Base-by-base conservation (phyloP, 2,113 vertebrate genomes). In the Dipodomys spectabilis region DNA sequence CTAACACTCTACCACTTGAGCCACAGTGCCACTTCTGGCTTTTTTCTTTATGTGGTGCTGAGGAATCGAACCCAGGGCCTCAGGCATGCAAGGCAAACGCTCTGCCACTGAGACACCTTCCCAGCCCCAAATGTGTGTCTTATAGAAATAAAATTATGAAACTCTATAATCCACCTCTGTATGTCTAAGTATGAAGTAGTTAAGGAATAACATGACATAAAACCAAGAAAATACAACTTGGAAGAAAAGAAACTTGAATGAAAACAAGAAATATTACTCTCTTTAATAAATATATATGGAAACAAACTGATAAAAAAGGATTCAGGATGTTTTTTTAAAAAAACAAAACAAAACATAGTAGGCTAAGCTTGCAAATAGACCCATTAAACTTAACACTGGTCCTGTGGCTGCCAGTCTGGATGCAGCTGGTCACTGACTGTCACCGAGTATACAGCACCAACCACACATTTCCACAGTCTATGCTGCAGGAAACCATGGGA, bases 191-290 rank as follows among this genome's bases (percentile, higher is more conserved):
- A 0, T 53, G 74, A 82, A 96, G 64, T 81, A 80, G 72, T 49
- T 91, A 94, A 75, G 19, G n/a, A 83, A n/a, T 44, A 80, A 86
- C 9, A 32, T 80, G 67, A 90, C 83, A 91, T 82, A 86, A 95
- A 90, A 92, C 35, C 75, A 78, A 79, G 39, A 87, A 92, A 69
- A 74, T 15, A 30, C 65, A 90, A 72, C 13, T 67, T 28, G n/a
- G 20, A 23, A 9, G 20, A 10, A 53, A 82, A 64, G 53, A 53
- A 53, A 11, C 13, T 2, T 49, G 23, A 81, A 53, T 74, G n/a
- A 85, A 86, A 92, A 85, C n/a, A 60, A 64, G 19, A 80, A 78
- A 32, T 23, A 88, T 53, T 75, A 65, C 45, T 72, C 39, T 20
- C 19, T 86, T 81, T 64, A 45, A 90, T 27, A 86, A 4, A 81